Evolutionary conservation across 37 sponge, comb jelly and placozoan genomes (phyloP).

Genomic region (Halichondria panicea): DNA sequence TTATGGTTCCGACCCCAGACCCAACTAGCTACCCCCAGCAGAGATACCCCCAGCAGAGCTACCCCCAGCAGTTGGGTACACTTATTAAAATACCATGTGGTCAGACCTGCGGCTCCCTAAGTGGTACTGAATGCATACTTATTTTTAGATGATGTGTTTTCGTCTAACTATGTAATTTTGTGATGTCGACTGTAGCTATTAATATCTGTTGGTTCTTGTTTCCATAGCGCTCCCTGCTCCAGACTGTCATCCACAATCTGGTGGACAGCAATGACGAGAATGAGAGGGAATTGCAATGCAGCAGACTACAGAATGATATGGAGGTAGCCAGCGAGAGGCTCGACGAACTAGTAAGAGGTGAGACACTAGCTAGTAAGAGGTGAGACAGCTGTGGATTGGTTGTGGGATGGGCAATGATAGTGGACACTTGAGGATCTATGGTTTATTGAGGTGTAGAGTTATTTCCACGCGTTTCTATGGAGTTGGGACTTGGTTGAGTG

Average conservation of each 20-base stretch:
- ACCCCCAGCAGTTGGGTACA: too few relatives aligned
- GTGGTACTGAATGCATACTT: too few relatives aligned
- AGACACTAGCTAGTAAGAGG: not conserved
- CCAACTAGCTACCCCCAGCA: too few relatives aligned
- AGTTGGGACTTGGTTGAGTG: not conserved
- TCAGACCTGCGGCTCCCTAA: too few relatives aligned
- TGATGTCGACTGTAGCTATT: too few relatives aligned
- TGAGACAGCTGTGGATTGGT: not conserved
- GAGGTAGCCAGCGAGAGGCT: conserved; percentile 46
- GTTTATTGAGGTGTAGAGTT: not conserved
- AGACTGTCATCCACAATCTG: conserved; percentile 62
- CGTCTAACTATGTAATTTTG: too few relatives aligned
- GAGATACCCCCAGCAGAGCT: too few relatives aligned
- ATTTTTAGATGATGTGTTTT: too few relatives aligned
- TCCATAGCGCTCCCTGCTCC: conserved; percentile 47
- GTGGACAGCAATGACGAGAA: conserved; percentile 62
- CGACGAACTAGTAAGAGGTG: conserved; percentile 51
- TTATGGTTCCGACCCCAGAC: too few relatives aligned
- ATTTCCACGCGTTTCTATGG: not conserved
- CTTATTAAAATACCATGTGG: too few relatives aligned
- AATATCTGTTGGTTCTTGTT: too few relatives aligned
- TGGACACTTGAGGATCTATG: not conserved
- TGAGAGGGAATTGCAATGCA: conserved; percentile 47
- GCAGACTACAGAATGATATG: conserved; percentile 52
- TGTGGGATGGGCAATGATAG: not conserved